Evolutionary conservation across 2,797 vertebrate species (phyloP), one percentile per base, ranked within the genome.

Genomic region (Acanthurus tractus): DNA sequence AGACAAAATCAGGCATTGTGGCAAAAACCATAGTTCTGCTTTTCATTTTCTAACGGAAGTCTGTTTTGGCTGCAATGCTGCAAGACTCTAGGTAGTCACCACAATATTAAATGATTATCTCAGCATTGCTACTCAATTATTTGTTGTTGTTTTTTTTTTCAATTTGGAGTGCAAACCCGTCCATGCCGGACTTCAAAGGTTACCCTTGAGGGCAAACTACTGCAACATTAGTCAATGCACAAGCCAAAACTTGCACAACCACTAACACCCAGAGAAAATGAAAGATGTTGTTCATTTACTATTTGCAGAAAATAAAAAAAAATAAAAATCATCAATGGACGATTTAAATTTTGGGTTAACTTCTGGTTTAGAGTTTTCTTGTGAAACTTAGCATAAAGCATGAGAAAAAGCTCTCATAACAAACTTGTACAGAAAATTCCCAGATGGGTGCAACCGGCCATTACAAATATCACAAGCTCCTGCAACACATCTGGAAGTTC

Each of bases 391-490:
- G 36, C 23, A 44, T 78, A 38, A 25, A 48, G 40, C 63, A 63
- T 70, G 71, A 68, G 44, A 13, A 56, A 55, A 20, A 62, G 50
- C 68, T 79, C 70, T 70, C 20, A 72, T 79, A 65, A 75, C 58
- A 63, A 83, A 85, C 18, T 63, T 88, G 69, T 20, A 58, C 63
- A 83, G 79, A 86, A 85, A 86, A 75, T 36, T 90, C 83, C 81
- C 83, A 87, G 71, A 76, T 79, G 69, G 77, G 74, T 90, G 83
- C 78, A 86, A 91, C 25, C 70, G 56, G 81, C 82, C 76, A 89
- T 86, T 77, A 77, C 79, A 90, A 92, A 91, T 76, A 92, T 89
- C 74, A 86, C 90, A 93, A 57, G 82, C 81, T 78, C 81, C 76
- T 87, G 83, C 81, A 88, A 92, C 75, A 83, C 77, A 86, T 79